phyloP scores from a whole-genome alignment of 2,888 invertebrate species.

The Drosophila hamatofila region DNA sequence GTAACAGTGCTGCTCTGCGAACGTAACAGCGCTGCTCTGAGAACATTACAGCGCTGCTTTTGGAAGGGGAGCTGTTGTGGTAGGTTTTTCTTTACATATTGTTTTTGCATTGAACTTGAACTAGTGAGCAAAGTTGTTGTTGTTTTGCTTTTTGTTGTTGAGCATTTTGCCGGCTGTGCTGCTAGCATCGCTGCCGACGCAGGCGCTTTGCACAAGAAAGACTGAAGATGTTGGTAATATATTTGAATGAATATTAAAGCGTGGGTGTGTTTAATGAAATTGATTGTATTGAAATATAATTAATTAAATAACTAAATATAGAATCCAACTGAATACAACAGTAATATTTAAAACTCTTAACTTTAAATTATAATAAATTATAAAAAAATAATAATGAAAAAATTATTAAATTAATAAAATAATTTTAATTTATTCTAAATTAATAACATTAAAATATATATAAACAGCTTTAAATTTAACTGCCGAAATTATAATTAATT shows the following conservation, averaged over 20 bases:
- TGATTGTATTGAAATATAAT: not conserved
- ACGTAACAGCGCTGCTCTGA: conserved; percentile 6
- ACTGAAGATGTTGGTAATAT: not conserved
- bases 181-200: conserved; percentile 28
- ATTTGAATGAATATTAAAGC: not conserved
- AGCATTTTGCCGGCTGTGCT: conserved; percentile 55
- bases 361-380: too few relatives aligned
- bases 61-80: conserved; percentile 34
- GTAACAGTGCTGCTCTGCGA: not conserved
- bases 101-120: conserved; percentile 77
- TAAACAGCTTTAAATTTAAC: too few relatives aligned
- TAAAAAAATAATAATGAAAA: too few relatives aligned
- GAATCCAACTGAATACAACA: too few relatives aligned
- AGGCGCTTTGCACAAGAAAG: conserved; percentile 27
- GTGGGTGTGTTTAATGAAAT: not conserved
- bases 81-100: conserved; percentile 42
- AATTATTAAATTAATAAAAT: too few relatives aligned
- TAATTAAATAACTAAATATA: too few relatives aligned
- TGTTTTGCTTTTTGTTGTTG: conserved; percentile 37
- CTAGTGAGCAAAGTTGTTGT: conserved; percentile 51
- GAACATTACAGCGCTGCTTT: conserved; percentile 29
- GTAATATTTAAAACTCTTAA: too few relatives aligned
- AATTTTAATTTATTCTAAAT: too few relatives aligned
- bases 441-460: too few relatives aligned
- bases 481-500: too few relatives aligned